These are phyloP conservation scores for Dasyurus viverrinus DNA, from an alignment of 2,113 vertebrate species.

Conservation along the genomic window DNA sequence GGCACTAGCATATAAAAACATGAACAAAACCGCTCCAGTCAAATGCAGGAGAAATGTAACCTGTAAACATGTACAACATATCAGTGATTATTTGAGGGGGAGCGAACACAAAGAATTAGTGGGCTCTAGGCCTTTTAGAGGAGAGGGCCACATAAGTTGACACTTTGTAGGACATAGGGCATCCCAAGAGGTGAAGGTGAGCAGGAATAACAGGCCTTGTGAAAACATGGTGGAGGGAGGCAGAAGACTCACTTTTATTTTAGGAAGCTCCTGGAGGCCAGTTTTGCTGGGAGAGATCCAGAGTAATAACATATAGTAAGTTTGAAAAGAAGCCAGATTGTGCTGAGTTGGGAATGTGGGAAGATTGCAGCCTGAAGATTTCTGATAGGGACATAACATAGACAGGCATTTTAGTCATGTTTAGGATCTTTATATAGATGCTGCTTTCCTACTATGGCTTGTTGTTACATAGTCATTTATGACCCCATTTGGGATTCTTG, in stretches of 20 bases:
- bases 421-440: neutral
- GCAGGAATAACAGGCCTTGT: neutral
- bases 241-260: neutral
- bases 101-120: neutral
- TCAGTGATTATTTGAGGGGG: neutral
- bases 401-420: neutral
- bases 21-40: neutral
- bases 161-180: neutral
- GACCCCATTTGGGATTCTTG: neutral
- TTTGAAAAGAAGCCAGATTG: neutral
- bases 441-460: neutral
- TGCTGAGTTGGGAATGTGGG: neutral
- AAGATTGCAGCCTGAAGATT: neutral
- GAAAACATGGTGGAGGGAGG: neutral
- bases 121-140: neutral
- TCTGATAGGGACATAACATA: neutral
- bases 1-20: neutral
- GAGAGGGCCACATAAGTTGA: neutral
- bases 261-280: neutral
- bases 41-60: neutral
- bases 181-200: neutral
- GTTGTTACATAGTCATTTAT: neutral
- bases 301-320: neutral
- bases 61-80: neutral
- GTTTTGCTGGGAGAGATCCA: neutral